Evolutionary conservation across 2,113 vertebrate genomes (phyloP), one percentile per base, ranked within the genome.

Genomic region (Macaca mulatta): DNA sequence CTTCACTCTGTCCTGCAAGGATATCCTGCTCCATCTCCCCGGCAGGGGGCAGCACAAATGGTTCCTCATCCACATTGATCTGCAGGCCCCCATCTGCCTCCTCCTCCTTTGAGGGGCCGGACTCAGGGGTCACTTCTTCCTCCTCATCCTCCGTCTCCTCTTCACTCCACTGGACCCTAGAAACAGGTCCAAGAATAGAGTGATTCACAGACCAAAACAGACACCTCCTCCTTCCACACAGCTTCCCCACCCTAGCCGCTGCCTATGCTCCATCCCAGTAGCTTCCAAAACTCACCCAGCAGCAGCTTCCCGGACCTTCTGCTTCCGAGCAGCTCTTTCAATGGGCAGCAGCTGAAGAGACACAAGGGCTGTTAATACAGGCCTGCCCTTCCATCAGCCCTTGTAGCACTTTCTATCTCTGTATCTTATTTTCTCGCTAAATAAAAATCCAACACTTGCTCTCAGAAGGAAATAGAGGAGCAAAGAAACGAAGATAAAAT

Each of bases 261-360:
- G 50, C 30, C 77, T 38, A 38, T 12, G 5, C 27, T 50, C 70
- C 6, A 67, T 17, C 48, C 5, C 2, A 14, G 38, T 1, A 38
- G 57, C 89, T 83, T 40, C 94, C 14, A 45, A 90, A 93, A 96
- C 97, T 78, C 84, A 96, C 94, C 70, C 64, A 55, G 27, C 61
- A 55, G 55, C 1, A 0, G 67, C 72, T 6, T 83, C 97, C 84
- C 69, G 87, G 22, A 98, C 94, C 83, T 99, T 99, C 97, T 99
- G 99, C 92, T 99, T 99, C 98, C 97, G 99, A 40, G 99, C 99
- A 80, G 99, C 99, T 97, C 98, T 99, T 94, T 99, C 99, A 93
- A 99, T 99, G 40, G 99, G 99, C 97, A 99, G 98, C 98, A 99
- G 98, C 99, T 99, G 93, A 82, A 95, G 25, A 81, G 23, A 97